phyloP scores from a whole-genome alignment of 1,140 invertebrate genomes.

The Anastrepha ludens region DNA sequence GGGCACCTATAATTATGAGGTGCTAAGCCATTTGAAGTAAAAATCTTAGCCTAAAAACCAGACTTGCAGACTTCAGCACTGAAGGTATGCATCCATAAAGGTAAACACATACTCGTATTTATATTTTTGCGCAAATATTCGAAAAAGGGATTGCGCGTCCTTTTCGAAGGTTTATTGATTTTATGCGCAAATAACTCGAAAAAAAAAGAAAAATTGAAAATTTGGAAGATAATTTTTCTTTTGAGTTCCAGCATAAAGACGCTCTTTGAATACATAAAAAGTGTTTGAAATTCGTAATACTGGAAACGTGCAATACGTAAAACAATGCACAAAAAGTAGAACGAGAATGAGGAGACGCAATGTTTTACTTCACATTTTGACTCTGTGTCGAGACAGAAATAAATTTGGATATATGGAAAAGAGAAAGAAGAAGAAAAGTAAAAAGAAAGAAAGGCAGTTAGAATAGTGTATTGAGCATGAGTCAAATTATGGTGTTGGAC shows the following conservation, averaged over 20 bases:
- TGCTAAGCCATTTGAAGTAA: constrained; percentile 31
- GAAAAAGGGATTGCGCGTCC: not conserved
- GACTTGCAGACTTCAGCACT: not conserved
- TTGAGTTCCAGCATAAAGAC: not conserved
- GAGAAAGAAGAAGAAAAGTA: not conserved
- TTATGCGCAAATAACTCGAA: not conserved
- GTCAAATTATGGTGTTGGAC: too few species aligned
- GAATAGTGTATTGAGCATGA: too few species aligned
- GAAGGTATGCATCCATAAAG: not conserved
- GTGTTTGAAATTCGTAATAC: not conserved
- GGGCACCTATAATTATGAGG: constrained; percentile 5
- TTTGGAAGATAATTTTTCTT: constrained; percentile 30
- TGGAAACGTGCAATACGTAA: too few species aligned
- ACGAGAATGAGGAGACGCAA: not conserved
- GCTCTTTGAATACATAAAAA: constrained; percentile 22
- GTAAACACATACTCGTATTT: not conserved
- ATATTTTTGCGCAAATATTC: constrained; percentile 7
- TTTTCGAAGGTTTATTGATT: not conserved
- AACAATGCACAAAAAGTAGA: not conserved
- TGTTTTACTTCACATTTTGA: not conserved
- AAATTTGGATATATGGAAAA: not conserved
- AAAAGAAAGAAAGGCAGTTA: not conserved
- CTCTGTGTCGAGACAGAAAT: not conserved
- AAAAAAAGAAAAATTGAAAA: not conserved
- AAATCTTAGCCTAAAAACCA: not conserved